A percentile compares a stretch with the other conserved stretches of the same genome.
Evolutionary conservation across 23 tunicate genomes (phyloP).

Genomic region (Trididemnum nubilum): DNA sequence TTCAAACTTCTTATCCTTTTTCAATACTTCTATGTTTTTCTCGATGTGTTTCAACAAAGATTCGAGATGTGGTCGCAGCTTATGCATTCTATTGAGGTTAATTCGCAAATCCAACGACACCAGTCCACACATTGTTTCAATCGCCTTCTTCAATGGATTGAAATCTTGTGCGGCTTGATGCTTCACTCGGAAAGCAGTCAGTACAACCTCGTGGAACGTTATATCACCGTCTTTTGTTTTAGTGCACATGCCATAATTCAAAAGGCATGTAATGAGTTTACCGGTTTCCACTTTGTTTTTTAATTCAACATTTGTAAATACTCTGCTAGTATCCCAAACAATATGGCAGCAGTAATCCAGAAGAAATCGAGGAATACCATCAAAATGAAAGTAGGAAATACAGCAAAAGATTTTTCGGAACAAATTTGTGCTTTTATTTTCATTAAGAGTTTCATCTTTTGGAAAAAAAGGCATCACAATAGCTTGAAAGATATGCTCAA

Average conservation of each 20-base stretch:
- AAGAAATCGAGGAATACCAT: not conserved
- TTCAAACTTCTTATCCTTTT: not conserved
- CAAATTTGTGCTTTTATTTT: not conserved
- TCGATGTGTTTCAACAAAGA: conserved; percentile 2
- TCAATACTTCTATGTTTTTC: not conserved
- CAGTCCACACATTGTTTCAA: conserved; percentile 4
- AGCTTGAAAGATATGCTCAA: too few species aligned
- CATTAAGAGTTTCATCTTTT: too few species aligned
- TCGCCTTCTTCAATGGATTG: conserved; percentile 15
- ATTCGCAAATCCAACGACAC: conserved; percentile 15
- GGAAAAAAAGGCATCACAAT: too few species aligned
- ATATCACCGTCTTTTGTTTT: conserved; percentile 2
- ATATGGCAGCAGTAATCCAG: not conserved
- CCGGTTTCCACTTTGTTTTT: conserved; percentile 9
- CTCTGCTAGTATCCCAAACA: not conserved
- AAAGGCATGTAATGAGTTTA: not conserved
- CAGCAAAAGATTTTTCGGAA: not conserved
- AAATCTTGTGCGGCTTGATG: not conserved
- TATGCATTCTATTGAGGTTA: too few species aligned
- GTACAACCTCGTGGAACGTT: conserved; percentile 27
- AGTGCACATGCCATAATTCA: conserved; percentile 1
- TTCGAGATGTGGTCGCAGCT: not conserved
- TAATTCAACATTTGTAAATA: too few species aligned
- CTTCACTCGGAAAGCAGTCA: not conserved
- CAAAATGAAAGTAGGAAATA: not conserved